Base-by-base conservation (phyloP, 2,888 invertebrate species). In the Anoplius nigerrimus region DNA sequence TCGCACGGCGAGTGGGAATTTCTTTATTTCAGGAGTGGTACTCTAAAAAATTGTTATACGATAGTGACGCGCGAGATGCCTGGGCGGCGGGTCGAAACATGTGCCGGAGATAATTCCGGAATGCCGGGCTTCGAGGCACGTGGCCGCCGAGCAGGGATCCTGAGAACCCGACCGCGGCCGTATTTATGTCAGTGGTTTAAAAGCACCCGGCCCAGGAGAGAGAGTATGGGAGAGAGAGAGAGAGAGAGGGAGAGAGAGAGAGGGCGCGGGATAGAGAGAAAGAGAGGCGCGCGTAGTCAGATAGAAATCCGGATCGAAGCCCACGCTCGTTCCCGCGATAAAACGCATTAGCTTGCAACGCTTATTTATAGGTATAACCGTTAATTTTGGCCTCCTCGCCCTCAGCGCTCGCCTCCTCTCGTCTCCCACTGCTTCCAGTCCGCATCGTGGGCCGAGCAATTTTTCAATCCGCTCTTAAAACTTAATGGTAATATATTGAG, bases 291-390 rank as follows among this genome's bases (percentile, higher is more conserved):
- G 61, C 5, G 54, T 45, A 16, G 42, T 8, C n/a, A 58, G 66
- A 51, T 55, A 57, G 62, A 68, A 55, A 15, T 24, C 18, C 52
- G 21, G 22, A 21, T 62, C 21, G 34, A 34, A 34, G 34, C 34
- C 16, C 55, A 51, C 62, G 74, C 71, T 74, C 76, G 70, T 72
- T 75, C 71, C 66, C 68, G 75, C 78, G 82, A 86, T 85, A 84
- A 85, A 85, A 82, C 74, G 82, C 85, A 84, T 82, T 56, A 83
- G 81, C 79, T 15, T 20, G 5, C 11, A 76, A 78, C 77, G 82
- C 82, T 86, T 85, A 85, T 85, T 85, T 84, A 84, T 83, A 82
- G 81, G 78, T 78, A 66, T 71, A 65, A 72, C 72, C 73, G 80
- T 79, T 83, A 76, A 79, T 84, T 83, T 48, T 6, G 48, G n/a